Percentiles rank a stretch among this genome's conserved stretches.
phyloP scores from a whole-genome alignment of 2,113 vertebrate genomes.

The Salvelinus alpinus region DNA sequence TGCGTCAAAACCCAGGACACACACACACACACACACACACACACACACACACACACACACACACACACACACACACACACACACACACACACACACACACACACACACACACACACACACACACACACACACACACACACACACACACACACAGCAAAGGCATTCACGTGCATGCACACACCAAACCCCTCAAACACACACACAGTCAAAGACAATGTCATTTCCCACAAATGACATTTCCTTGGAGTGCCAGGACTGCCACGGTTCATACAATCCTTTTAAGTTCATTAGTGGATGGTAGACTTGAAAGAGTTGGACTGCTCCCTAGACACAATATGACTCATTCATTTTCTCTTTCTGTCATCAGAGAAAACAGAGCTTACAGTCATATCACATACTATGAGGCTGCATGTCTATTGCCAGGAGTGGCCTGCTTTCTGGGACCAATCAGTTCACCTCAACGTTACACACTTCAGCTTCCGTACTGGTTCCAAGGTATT shows the following conservation, averaged over 20 bases:
- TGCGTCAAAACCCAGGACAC: too few species aligned
- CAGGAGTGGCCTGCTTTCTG: neutral
- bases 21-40: too few species aligned
- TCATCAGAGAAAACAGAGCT: neutral
- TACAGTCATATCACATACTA: neutral
- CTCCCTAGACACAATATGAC: neutral
- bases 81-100: too few species aligned
- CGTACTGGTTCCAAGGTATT: too few species aligned
- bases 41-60: too few species aligned
- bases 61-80: too few species aligned
- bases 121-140: neutral
- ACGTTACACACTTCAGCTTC: neutral
- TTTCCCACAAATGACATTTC: neutral
- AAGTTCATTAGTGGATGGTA: neutral
- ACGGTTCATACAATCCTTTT: slow-evolving; percentile 1
- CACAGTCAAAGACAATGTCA: neutral
- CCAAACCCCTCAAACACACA: neutral
- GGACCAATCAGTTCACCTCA: neutral
- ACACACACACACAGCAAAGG: neutral
- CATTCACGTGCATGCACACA: neutral
- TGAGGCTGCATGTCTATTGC: neutral
- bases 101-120: too few species aligned
- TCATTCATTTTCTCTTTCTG: neutral
- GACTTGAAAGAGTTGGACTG: neutral
- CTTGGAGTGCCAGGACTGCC: neutral